Percentiles rank a stretch among this genome's conserved stretches.
These are phyloP conservation scores for Diplodus sargus DNA, from an alignment of 2,797 vertebrate genomes.

Conservation along the genomic window DNA sequence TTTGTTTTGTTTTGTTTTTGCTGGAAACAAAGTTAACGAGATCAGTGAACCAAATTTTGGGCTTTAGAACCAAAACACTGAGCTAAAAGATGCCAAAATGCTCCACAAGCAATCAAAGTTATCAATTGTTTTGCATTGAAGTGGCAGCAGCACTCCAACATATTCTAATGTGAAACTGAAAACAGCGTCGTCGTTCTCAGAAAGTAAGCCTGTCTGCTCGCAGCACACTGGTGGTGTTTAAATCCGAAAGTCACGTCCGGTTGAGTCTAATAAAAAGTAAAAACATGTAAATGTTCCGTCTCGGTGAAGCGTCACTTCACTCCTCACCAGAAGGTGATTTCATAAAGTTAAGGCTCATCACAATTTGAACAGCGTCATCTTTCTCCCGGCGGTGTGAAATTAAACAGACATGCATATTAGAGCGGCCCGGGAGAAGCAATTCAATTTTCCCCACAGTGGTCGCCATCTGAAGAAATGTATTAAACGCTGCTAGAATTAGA, in stretches of 20 bases:
- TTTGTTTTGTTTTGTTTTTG: background rate
- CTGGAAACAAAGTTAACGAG: too few relatives aligned
- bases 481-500: constrained; percentile 71
- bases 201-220: background rate
- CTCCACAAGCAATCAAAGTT: background rate
- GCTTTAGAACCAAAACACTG: background rate
- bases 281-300: constrained; percentile 24
- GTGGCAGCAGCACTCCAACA: background rate
- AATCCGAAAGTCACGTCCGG: constrained; percentile 3
- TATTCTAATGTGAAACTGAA: background rate
- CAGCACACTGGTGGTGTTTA: background rate
- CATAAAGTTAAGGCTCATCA: constrained; percentile 62
- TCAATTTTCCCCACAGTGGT: constrained; percentile 66
- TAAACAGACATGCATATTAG: constrained; percentile 69
- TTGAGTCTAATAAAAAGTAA: constrained; percentile 11
- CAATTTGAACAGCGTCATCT: constrained; percentile 54
- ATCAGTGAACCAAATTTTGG: too few relatives aligned
- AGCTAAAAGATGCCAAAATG: background rate
- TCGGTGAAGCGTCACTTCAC: constrained; percentile 36
- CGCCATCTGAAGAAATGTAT: constrained; percentile 64
- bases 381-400: constrained; percentile 66
- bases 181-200: background rate
- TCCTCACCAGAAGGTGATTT: constrained; percentile 48
- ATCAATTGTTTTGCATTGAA: background rate
- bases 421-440: constrained; percentile 56